Conservation (phyloP, 2,797 vertebrate genomes). For the Gila robusta region DNA sequence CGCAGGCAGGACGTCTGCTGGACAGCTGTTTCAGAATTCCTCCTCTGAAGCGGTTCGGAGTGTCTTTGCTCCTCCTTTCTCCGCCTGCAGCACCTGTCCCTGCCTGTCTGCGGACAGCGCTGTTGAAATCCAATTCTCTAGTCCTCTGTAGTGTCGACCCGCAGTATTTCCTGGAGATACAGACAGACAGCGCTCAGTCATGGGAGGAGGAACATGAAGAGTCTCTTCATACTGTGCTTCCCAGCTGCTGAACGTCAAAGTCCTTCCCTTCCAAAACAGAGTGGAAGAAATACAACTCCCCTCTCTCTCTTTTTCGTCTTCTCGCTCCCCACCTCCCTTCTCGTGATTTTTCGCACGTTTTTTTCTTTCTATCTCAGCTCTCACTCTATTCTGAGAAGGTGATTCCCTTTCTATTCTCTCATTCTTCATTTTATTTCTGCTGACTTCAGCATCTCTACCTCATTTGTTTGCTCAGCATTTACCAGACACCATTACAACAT, state of each 20-base stretch:
- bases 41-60: slow-evolving; percentile 64
- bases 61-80: slow-evolving; percentile 63
- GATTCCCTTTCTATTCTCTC: not conserved
- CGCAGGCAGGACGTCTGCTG: slow-evolving; percentile 72
- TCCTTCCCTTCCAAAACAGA: slow-evolving; percentile 41
- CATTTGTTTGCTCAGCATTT: slow-evolving; percentile 22
- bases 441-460: slow-evolving; percentile 12
- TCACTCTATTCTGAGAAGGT: not conserved
- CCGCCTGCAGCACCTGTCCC: slow-evolving; percentile 59
- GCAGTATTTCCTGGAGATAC: slow-evolving; percentile 25
- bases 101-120: slow-evolving; percentile 40
- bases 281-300: slow-evolving; percentile 19
- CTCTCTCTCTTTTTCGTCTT: slow-evolving; percentile 34
- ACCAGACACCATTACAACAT: slow-evolving; percentile 18
- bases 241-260: slow-evolving; percentile 40
- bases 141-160: slow-evolving; percentile 23
- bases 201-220: slow-evolving; percentile 30
- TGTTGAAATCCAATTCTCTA: slow-evolving; percentile 28
- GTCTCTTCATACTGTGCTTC: slow-evolving; percentile 13
- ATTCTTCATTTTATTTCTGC: slow-evolving; percentile 12
- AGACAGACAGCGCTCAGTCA: slow-evolving; percentile 29
- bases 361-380: slow-evolving; percentile 59
- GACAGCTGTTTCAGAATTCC: slow-evolving; percentile 84
- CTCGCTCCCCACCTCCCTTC: slow-evolving; percentile 24
- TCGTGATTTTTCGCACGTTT: slow-evolving; percentile 51